Evolutionary conservation across 2,113 vertebrate genomes (phyloP), one percentile per base, ranked within the genome.

Genomic region (Sitta europaea): DNA sequence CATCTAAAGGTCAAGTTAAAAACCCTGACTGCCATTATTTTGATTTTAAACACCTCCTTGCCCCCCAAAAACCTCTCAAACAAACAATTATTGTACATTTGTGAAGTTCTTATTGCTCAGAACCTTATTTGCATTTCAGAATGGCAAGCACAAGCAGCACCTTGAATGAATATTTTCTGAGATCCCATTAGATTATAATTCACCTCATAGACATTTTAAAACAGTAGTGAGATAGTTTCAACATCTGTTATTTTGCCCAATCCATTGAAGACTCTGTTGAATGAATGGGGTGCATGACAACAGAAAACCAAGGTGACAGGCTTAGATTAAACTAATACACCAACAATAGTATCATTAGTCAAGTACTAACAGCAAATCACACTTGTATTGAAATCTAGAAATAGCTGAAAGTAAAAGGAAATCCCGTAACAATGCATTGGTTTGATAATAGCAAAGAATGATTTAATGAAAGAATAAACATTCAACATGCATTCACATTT

Each of bases 291-390:
- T 90, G 38, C 75, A 51, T 50, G 81, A 89, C 71, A 92, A 94
- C 81, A 80, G 63, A 96, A 95, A 94, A 78, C 59, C 94, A 92
- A 94, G 88, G 58, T 96, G 85, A 86, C 70, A 94, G 88, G 86
- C 86, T 94, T 91, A 96, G 84, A 91, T 91, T 91, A 95, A 97
- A 96, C 75, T 94, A 90, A 96, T 92, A 89, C 35, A 92, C 36
- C 75, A 94, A 94, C 75, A 94, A 90, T 90, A 88, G 92, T 74
- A 91, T 89, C 96, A 97, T 97, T 97, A 97, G 86, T 91, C 84
- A 96, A 96, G 94, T 94, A 76, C 38, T 94, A 88, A 74, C 53
- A 93, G 70, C 84, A 88, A 71, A 87, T 59, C 73, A 91, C 59
- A 81, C 55, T 94, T 87, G 83, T 92, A 90, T 95, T 96, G 82